A percentile compares a stretch with the other conserved stretches of the same genome.
phyloP scores from a whole-genome alignment of 1,140 invertebrate genomes.

The Cotesia vestalis region DNA sequence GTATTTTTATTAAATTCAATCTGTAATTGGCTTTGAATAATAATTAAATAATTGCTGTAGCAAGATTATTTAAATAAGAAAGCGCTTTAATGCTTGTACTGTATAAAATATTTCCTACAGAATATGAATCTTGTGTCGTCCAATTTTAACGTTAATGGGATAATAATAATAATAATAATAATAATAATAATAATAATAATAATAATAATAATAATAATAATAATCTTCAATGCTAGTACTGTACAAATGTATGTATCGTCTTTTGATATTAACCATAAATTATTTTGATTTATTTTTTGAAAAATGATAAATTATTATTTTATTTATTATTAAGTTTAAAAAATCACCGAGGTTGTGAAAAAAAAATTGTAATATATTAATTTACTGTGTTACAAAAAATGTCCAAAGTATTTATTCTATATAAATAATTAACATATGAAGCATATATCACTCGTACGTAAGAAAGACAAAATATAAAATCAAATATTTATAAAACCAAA shows the following conservation, averaged over 20 bases:
- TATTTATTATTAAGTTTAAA: not conserved
- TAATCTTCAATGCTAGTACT: not conserved
- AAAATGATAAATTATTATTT: not conserved
- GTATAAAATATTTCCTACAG: too few species aligned
- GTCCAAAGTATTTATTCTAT: not conserved
- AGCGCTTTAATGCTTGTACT: too few species aligned
- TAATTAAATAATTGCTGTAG: too few species aligned
- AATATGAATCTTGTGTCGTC: not conserved
- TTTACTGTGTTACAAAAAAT: slow-evolving; percentile 8
- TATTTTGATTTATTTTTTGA: not conserved
- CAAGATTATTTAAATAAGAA: too few species aligned
- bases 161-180: slow-evolving; percentile 31
- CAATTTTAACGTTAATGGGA: not conserved
- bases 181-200: slow-evolving; percentile 32
- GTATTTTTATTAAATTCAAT: too few species aligned
- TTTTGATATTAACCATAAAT: slow-evolving; percentile 11
- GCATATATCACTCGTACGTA: not conserved
- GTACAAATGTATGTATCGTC: slow-evolving; percentile 11
- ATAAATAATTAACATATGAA: not conserved
- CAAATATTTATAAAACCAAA: not conserved
- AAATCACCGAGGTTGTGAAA: slow-evolving; percentile 9
- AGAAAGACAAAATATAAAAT: slow-evolving; percentile 1
- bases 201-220: slow-evolving; percentile 14
- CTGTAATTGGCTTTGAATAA: too few species aligned
- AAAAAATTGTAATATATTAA: slow-evolving; percentile 5